phyloP scores from a whole-genome alignment of 2,113 vertebrate genomes.

The Accipiter virgatus region DNA sequence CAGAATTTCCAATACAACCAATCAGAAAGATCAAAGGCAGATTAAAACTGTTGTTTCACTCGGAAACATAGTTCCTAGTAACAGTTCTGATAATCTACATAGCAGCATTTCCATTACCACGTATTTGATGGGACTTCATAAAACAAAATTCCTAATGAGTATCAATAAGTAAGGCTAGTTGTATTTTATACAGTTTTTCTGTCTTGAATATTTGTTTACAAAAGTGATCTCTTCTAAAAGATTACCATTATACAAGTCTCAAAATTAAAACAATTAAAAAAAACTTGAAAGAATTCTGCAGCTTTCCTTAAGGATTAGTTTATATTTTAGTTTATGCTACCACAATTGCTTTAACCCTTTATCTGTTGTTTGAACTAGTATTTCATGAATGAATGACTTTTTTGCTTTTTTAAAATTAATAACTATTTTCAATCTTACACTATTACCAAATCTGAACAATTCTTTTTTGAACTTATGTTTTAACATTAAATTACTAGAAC shows the following conservation, averaged over 20 bases:
- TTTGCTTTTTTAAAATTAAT: neutral
- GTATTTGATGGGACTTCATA: accelerated
- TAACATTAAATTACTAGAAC: constrained; percentile 72
- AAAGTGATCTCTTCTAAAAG: neutral
- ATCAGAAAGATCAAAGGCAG: neutral
- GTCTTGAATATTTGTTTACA: neutral
- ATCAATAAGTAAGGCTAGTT: neutral
- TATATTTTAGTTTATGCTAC: neutral
- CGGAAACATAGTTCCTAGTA: neutral
- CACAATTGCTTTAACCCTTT: neutral
- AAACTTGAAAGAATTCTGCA: neutral
- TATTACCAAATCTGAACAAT: neutral
- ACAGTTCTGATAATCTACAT: neutral
- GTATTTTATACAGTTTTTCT: neutral
- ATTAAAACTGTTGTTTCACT: neutral
- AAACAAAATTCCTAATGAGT: neutral
- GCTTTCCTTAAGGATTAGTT: neutral
- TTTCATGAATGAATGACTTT: neutral
- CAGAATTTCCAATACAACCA: neutral
- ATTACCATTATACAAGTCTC: neutral
- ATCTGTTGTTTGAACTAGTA: neutral
- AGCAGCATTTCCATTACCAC: neutral
- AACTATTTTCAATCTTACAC: constrained; percentile 27
- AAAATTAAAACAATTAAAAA: neutral
- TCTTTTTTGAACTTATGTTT: constrained; percentile 21